Evolutionary conservation across 2,888 invertebrate genomes (phyloP).

Genomic region (Andricus quercusramuli): DNA sequence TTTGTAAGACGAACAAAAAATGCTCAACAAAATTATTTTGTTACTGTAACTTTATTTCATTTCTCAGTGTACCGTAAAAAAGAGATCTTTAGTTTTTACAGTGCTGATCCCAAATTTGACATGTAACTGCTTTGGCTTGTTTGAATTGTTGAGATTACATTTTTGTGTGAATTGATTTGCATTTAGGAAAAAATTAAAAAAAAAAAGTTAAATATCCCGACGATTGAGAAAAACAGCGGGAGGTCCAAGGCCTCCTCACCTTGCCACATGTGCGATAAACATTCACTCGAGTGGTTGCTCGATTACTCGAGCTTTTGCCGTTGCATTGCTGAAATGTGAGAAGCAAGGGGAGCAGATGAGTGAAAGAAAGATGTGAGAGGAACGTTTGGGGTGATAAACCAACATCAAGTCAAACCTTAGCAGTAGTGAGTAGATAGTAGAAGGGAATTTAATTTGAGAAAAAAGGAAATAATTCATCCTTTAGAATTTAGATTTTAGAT

Average conservation of each 20-base stretch:
- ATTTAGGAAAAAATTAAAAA: background rate
- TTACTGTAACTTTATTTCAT: too few species aligned
- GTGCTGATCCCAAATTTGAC: too few species aligned
- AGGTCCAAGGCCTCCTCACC: slow-evolving; percentile 15
- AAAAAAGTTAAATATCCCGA: background rate
- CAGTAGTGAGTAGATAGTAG: background rate
- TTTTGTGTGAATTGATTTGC: background rate
- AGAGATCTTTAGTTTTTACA: too few species aligned
- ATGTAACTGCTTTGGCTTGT: background rate
- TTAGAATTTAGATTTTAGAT: too few species aligned
- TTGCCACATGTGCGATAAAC: slow-evolving; percentile 29
- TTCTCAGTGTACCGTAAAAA: too few species aligned
- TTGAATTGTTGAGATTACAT: background rate
- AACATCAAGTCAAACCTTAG: slow-evolving; percentile 5
- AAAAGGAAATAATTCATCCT: background rate
- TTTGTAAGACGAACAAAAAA: too few species aligned
- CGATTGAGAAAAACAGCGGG: background rate
- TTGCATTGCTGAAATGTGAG: slow-evolving; percentile 36
- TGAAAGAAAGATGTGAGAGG: slow-evolving; percentile 38
- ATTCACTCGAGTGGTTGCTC: slow-evolving; percentile 31
- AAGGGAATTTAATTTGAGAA: background rate
- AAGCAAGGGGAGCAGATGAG: slow-evolving; percentile 32
- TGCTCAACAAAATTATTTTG: too few species aligned
- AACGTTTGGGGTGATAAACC: slow-evolving; percentile 24
- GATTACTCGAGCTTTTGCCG: slow-evolving; percentile 19